Evolutionary conservation across 2,797 vertebrate species (phyloP).

Genomic region (Mormyrus hasselquistii): DNA sequence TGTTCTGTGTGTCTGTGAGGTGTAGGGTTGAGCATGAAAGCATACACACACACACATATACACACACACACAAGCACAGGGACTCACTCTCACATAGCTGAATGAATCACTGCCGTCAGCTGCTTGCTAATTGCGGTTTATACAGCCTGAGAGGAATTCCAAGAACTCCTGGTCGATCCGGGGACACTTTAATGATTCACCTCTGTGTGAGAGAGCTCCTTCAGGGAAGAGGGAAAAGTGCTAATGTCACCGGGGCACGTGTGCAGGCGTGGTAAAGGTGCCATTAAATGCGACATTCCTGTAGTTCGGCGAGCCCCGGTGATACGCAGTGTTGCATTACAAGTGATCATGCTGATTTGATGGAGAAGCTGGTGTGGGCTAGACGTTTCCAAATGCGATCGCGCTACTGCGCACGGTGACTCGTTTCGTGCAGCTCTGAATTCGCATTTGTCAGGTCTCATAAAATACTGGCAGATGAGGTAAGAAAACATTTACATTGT

Average conservation of each 20-base stretch:
- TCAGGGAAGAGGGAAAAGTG: background rate
- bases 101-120: constrained; percentile 56
- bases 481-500: background rate
- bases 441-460: background rate
- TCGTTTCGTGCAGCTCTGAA: background rate
- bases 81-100: constrained; percentile 51
- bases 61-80: constrained; percentile 26
- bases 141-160: constrained; percentile 54
- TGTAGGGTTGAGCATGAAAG: background rate
- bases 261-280: background rate
- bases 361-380: background rate
- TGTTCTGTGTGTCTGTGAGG: background rate
- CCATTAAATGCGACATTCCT: background rate
- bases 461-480: background rate
- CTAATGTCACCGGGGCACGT: background rate
- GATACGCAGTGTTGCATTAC: background rate
- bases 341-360: background rate
- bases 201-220: constrained; percentile 24
- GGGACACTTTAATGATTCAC: constrained; percentile 39
- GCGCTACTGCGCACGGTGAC: background rate
- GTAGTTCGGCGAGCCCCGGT: background rate
- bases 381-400: background rate
- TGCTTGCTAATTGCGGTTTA: constrained; percentile 62
- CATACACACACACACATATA: constrained; percentile 29
- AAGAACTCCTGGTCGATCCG: constrained; percentile 50